Conservation (phyloP, 2,113 vertebrate genomes). For the Colinus virginianus region DNA sequence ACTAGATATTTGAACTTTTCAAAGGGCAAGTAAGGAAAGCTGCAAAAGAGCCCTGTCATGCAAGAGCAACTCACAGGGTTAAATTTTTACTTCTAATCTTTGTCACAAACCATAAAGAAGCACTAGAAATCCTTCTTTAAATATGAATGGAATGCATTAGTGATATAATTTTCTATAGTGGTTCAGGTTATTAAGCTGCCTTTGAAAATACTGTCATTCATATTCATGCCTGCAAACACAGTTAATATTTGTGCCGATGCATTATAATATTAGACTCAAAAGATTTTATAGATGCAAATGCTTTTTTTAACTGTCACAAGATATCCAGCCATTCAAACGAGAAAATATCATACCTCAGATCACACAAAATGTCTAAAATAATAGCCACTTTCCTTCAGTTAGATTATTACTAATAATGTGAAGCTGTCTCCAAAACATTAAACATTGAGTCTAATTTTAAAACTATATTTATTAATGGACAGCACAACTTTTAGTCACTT, state of each 20-base stretch:
- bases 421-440: neutral
- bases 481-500: neutral
- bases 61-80: neutral
- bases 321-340: neutral
- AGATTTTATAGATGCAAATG: neutral
- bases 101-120: neutral
- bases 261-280: slow-evolving; percentile 22
- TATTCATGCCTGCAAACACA: slow-evolving; percentile 9
- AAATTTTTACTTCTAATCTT: neutral
- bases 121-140: neutral
- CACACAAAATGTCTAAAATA: neutral
- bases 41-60: neutral
- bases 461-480: neutral
- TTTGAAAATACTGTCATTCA: slow-evolving; percentile 27
- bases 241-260: neutral
- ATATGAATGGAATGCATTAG: neutral
- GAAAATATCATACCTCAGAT: neutral
- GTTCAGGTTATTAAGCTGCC: slow-evolving; percentile 32
- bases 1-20: neutral
- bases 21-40: neutral
- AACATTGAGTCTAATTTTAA: neutral
- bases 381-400: neutral
- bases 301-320: neutral
- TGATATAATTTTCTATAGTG: neutral
- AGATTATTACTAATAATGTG: neutral